These are phyloP conservation scores for Bovichtus variegatus DNA, from an alignment of 2,797 vertebrate genomes.

Conservation along the genomic window DNA sequence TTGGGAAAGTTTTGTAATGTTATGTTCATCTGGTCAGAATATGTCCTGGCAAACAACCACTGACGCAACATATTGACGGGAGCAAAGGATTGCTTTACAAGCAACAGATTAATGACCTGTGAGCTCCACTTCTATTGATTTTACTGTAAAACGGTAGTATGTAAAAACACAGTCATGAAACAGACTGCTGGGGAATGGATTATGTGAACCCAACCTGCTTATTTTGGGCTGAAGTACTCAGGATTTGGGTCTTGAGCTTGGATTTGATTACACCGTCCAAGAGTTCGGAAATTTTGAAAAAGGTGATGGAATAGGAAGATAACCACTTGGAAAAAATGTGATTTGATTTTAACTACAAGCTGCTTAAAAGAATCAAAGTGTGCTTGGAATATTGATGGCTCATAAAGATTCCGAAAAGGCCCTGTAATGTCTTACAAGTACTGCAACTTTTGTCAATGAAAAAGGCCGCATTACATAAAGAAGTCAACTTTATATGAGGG, in stretches of 20 bases:
- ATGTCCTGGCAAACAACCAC: background rate
- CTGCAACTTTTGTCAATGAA: slow-evolving; percentile 10
- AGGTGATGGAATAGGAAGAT: slow-evolving; percentile 29
- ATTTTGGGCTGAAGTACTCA: slow-evolving; percentile 22
- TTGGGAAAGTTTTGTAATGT: background rate
- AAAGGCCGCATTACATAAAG: slow-evolving; percentile 14
- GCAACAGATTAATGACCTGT: background rate
- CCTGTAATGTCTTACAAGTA: background rate
- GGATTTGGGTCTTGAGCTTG: background rate
- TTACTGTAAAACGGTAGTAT: background rate
- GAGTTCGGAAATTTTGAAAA: slow-evolving; percentile 7
- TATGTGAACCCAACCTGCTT: slow-evolving; percentile 9
- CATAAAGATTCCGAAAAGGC: background rate
- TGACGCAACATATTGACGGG: slow-evolving; percentile 5
- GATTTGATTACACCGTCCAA: slow-evolving; percentile 27
- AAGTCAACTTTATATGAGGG: slow-evolving; percentile 13
- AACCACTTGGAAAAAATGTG: slow-evolving; percentile 3
- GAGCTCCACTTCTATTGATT: slow-evolving; percentile 12
- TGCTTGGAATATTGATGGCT: slow-evolving; percentile 7
- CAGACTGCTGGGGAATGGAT: slow-evolving; percentile 20
- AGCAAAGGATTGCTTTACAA: slow-evolving; percentile 10
- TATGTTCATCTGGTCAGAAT: background rate
- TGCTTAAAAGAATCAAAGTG: slow-evolving; percentile 14
- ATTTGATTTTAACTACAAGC: background rate
- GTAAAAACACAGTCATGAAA: slow-evolving; percentile 20